Percentiles rank a stretch among this genome's conserved stretches.
Conservation (phyloP, 2,113 vertebrate species). For the Elgaria multicarinata region DNA sequence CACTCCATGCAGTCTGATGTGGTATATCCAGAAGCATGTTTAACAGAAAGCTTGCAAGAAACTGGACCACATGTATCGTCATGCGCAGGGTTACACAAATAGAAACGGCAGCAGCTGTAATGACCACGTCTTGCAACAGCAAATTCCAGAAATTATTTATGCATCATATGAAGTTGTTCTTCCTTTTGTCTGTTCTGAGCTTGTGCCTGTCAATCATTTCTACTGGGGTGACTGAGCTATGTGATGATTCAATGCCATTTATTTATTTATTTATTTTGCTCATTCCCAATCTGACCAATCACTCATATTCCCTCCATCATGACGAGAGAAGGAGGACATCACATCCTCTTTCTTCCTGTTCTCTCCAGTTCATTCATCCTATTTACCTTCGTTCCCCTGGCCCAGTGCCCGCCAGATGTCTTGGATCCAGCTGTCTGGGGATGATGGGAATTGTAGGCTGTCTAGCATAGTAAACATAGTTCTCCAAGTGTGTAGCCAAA, state of each 20-base stretch:
- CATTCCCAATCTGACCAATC: too few species aligned
- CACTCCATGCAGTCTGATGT: not conserved
- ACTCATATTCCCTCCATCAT: not conserved
- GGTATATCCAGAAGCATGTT: too few species aligned
- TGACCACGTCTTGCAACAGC: not conserved
- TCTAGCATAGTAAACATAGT: too few species aligned
- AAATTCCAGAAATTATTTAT: not conserved
- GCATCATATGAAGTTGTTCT: not conserved
- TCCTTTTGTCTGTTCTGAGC: not conserved
- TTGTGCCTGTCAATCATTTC: not conserved
- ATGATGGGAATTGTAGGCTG: too few species aligned
- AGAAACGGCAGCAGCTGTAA: rapidly evolving
- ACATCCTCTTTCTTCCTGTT: not conserved
- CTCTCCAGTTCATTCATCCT: not conserved
- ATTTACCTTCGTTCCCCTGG: too few species aligned
- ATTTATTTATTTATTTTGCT: too few species aligned
- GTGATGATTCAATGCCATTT: not conserved
- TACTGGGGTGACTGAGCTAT: not conserved
- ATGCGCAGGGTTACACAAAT: not conserved
- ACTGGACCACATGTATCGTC: not conserved
- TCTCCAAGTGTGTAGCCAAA: too few species aligned
- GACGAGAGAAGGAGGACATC: not conserved
- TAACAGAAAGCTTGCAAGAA: not conserved
- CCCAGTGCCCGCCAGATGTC: too few species aligned
- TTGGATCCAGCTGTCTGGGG: too few species aligned